Percentiles rank a stretch among this genome's conserved stretches.
phyloP scores from a whole-genome alignment of 2,888 invertebrate species.

The Scaptomyza parva region DNA sequence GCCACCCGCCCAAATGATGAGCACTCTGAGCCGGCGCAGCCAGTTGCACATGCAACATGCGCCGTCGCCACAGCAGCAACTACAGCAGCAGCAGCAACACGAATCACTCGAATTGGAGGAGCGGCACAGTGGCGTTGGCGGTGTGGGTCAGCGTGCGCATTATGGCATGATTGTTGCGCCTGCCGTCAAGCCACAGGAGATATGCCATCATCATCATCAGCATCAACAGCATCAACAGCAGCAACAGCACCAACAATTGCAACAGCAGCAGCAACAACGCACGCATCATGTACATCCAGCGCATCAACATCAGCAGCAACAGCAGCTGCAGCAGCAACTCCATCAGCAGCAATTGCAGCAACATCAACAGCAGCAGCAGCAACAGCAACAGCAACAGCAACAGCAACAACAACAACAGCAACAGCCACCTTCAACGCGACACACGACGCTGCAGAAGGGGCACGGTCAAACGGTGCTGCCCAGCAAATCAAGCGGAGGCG shows the following conservation, averaged over 20 bases:
- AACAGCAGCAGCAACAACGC: conserved; percentile 54
- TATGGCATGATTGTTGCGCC: conserved; percentile 65
- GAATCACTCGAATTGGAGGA: conserved; percentile 83
- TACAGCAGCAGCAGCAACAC: conserved; percentile 36
- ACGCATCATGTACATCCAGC: conserved; percentile 45
- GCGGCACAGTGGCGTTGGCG: conserved; percentile 64
- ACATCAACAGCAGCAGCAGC: conserved; percentile 44
- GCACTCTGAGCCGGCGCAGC: conserved; percentile 75
- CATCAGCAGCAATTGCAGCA: conserved; percentile 77
- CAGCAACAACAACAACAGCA: conserved; percentile 74
- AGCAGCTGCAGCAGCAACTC: conserved; percentile 81
- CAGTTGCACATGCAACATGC: conserved; percentile 60
- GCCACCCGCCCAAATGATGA: conserved; percentile 46
- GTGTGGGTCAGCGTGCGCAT: conserved; percentile 57
- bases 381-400: conserved; percentile 62
- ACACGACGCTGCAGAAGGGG: conserved; percentile 48
- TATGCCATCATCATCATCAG: conserved; percentile 83
- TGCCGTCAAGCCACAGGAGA: conserved; percentile 66
- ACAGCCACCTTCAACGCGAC: conserved; percentile 52
- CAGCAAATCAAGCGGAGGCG: conserved; percentile 23
- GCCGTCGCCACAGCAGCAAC: conserved; percentile 49
- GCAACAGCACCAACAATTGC: conserved; percentile 67
- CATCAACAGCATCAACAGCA: conserved; percentile 83
- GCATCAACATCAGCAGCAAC: conserved; percentile 82
- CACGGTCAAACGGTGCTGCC: conserved; percentile 37